Base-by-base conservation (phyloP, 2,888 invertebrate species). In the Apocheima hispidaria region DNA sequence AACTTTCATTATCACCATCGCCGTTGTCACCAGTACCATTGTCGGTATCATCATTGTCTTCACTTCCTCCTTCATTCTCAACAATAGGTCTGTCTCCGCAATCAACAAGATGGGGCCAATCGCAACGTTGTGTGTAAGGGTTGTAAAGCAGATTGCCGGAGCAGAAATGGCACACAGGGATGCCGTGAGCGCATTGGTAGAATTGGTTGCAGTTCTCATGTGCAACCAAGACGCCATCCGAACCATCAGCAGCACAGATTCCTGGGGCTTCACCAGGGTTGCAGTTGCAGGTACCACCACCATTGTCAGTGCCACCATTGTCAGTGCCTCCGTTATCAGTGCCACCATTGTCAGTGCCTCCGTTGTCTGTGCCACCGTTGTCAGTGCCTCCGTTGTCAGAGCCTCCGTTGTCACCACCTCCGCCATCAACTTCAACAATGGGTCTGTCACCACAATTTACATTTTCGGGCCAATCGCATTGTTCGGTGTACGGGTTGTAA, bases 191-290 rank as follows among this genome's bases (percentile, higher is more conserved):
- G 30, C 86, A 86, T 44, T 71, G 73, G 56, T 84, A 84, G 46
- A 75, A 84, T 48, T 75, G 59, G 35, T 78, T 75, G 60, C 84
- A 84, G 33, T 69, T 68, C 68, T 79, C 73, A 49, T 84, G 79
- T 14, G 80, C 75, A 1, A 82, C 63, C 0, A 82, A 57, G 1
- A 67, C 49, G 0, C 79, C 80, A 2, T 83, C 75, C 4, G 82
- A 79, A 9, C 65, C 71, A 5, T 67, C 57, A 5, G 65, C 59
- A 7, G 69, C 63, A 44, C 84, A 85, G 7, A 83, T 77, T 0
- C 63, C 36, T 0, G 73, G 65, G 20, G 81, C 81, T 62, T 79
- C 71, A 2, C 55, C 68, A 4, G 75, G 75, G 14, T 73, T 64
- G 28, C 70, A 66, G 23, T 71, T 72, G 36, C 75, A 71, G n/a